Conservation (phyloP, 2,113 vertebrate species). For the Elaphurus davidianus region DNA sequence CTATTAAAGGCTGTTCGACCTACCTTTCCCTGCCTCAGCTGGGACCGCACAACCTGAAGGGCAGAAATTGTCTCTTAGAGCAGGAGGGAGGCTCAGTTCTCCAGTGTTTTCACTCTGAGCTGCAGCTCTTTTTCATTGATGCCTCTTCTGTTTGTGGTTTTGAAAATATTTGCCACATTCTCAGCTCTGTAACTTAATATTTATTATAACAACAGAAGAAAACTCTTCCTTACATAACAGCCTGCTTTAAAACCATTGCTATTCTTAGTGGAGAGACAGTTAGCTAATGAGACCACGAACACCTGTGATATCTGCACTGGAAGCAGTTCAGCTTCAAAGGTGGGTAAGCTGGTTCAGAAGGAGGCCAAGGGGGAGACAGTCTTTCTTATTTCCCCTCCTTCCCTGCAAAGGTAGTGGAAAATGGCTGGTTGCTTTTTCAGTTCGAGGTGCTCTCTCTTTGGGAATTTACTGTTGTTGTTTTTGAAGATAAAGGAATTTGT, state of each 20-base stretch:
- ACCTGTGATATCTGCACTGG: background rate
- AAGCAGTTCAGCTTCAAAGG: background rate
- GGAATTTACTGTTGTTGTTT: slow-evolving; percentile 34
- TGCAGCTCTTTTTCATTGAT: background rate
- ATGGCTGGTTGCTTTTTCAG: background rate
- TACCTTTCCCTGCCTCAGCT: background rate
- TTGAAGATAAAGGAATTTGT: slow-evolving; percentile 24
- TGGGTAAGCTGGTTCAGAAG: background rate
- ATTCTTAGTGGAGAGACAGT: background rate
- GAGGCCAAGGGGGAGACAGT: background rate
- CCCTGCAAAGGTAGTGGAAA: slow-evolving; percentile 1
- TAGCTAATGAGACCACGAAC: background rate
- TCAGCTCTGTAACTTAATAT: background rate
- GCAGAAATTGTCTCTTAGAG: background rate
- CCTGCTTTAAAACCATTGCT: background rate
- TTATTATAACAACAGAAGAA: background rate
- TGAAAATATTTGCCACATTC: background rate
- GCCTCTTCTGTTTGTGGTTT: background rate
- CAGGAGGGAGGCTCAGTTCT: background rate
- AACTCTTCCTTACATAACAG: background rate
- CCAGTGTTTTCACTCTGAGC: background rate
- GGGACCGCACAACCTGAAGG: background rate
- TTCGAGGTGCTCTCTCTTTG: background rate
- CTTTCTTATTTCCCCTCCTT: background rate
- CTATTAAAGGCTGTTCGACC: background rate